A percentile compares a stretch with the other conserved stretches of the same genome.
Evolutionary conservation across 2,888 invertebrate genomes (phyloP).

Genomic region (Gari tellinella): DNA sequence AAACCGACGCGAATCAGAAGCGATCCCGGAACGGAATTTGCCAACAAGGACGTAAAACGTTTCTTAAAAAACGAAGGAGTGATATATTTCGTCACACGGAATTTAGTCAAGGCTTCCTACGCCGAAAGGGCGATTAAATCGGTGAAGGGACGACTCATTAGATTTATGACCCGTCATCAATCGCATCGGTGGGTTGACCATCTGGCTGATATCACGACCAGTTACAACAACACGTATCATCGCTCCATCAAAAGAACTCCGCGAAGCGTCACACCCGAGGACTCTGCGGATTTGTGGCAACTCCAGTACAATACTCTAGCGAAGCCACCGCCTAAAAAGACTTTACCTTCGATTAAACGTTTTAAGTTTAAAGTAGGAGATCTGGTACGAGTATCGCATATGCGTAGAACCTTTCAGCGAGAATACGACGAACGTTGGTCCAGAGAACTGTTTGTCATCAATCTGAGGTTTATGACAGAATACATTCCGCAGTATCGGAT

Average conservation of each 20-base stretch:
- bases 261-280: constrained; percentile 24
- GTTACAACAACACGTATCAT: constrained; percentile 48
- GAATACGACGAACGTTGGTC: constrained; percentile 45
- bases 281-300: constrained; percentile 31
- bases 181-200: constrained; percentile 39
- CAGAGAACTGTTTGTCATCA: constrained; percentile 36
- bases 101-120: no score
- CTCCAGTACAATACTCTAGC: constrained; percentile 22
- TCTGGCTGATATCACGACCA: constrained; percentile 27
- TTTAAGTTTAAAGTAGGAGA: constrained; percentile 43
- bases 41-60: no score
- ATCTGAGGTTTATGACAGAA: constrained; percentile 32
- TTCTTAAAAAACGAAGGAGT: no score
- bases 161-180: constrained; percentile 44
- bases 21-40: no score
- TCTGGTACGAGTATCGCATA: constrained; percentile 27
- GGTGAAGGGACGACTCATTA: constrained; percentile 31
- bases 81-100: no score
- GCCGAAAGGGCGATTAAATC: constrained; percentile 43
- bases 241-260: constrained; percentile 45
- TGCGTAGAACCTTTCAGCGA: constrained; percentile 23
- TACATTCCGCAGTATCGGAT: constrained; percentile 32
- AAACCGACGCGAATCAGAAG: no score
- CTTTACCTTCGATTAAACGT: not conserved
- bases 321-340: constrained; percentile 1